Conservation (phyloP, 2,888 invertebrate species). For the Amphipyra tragopoginis region DNA sequence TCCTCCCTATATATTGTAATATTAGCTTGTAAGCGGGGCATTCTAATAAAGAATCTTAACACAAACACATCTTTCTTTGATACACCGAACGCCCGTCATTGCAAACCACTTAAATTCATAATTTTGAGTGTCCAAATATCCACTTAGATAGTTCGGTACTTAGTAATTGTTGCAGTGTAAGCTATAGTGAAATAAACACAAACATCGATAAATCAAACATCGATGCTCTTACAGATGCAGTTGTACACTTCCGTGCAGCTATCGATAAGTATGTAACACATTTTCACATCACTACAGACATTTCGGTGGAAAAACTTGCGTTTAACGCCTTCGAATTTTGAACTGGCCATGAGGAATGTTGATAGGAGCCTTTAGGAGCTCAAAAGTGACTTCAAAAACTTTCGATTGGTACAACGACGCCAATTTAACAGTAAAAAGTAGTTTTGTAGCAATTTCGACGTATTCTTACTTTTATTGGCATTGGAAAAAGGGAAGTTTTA, state of each 20-base stretch:
- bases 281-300: slow-evolving; percentile 22
- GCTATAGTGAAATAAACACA: no score
- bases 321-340: slow-evolving; percentile 61
- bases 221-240: no score
- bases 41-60: no score
- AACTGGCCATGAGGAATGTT: slow-evolving; percentile 61
- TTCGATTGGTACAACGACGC: slow-evolving; percentile 39
- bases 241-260: background rate
- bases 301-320: slow-evolving; percentile 62
- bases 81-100: no score
- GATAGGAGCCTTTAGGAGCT: slow-evolving; percentile 49
- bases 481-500: slow-evolving; percentile 15
- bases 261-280: slow-evolving; percentile 21
- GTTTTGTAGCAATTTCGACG: slow-evolving; percentile 38
- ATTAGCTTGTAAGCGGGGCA: no score
- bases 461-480: slow-evolving; percentile 38
- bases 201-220: no score
- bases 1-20: no score
- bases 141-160: no score
- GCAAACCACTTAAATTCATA: no score
- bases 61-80: no score
- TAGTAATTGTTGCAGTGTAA: no score
- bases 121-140: no score
- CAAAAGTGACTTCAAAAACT: slow-evolving; percentile 49
- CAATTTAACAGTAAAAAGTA: slow-evolving; percentile 48